A percentile compares a stretch with the other conserved stretches of the same genome.
Evolutionary conservation across 2,113 vertebrate genomes (phyloP).

Genomic region (Dascyllus trimaculatus): DNA sequence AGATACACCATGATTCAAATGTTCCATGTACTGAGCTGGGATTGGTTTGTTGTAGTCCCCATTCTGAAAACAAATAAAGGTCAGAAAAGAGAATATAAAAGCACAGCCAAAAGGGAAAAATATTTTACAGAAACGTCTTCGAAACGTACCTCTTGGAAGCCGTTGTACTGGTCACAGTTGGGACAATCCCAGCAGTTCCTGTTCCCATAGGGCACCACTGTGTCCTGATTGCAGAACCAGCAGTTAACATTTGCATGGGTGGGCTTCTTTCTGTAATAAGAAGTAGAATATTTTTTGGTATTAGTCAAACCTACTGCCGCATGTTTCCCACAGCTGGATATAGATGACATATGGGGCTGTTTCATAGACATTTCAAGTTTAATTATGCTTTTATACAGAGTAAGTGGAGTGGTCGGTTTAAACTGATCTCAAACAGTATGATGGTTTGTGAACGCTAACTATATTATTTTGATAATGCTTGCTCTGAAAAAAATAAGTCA

Average conservation of each 20-base stretch:
- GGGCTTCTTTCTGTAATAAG: slow-evolving; percentile 88
- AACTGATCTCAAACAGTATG: too few relatives aligned
- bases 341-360: too few relatives aligned
- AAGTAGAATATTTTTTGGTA: not conserved
- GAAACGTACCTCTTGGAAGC: slow-evolving; percentile 93
- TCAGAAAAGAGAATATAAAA: not conserved
- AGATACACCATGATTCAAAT: slow-evolving; percentile 94
- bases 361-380: too few relatives aligned
- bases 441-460: too few relatives aligned
- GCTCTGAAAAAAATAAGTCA: too few relatives aligned
- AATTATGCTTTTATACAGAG: too few relatives aligned
- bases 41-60: slow-evolving; percentile 99
- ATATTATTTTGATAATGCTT: too few relatives aligned
- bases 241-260: slow-evolving; percentile 92
- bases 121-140: not conserved
- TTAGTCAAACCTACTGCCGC: too few relatives aligned
- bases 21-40: slow-evolving; percentile 95
- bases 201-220: slow-evolving; percentile 95
- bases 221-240: slow-evolving; percentile 97
- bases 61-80: slow-evolving; percentile 83
- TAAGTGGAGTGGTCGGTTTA: too few relatives aligned
- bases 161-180: slow-evolving; percentile 98
- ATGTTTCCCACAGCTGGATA: too few relatives aligned
- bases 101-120: not conserved
- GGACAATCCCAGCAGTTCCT: slow-evolving; percentile 99